Conservation (phyloP, 1,140 invertebrate species). For the Campoletis sonorensis region DNA sequence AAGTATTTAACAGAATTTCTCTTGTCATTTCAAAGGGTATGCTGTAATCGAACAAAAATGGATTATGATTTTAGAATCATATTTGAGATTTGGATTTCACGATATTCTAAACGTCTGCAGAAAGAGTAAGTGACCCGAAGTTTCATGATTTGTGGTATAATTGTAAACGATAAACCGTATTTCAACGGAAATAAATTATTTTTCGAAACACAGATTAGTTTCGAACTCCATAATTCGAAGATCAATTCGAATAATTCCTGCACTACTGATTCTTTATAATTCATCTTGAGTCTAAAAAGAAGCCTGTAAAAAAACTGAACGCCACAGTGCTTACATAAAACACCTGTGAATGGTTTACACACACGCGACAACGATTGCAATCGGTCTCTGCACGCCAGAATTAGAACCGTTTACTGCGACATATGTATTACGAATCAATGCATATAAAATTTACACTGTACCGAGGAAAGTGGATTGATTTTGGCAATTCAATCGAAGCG, state of each 20-base stretch:
- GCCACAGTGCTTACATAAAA: neutral
- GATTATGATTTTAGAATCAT: no score
- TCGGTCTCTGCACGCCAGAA: neutral
- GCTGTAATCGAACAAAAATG: no score
- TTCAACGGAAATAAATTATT: no score
- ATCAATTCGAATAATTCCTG: neutral
- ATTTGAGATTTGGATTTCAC: no score
- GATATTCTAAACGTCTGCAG: no score
- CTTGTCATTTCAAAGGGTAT: no score
- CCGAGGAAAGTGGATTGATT: neutral
- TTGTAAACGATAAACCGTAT: no score
- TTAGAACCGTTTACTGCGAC: constrained; percentile 1
- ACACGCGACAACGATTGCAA: constrained; percentile 3
- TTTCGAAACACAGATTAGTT: no score
- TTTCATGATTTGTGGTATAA: no score
- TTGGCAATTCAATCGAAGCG: neutral
- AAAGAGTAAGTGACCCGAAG: no score
- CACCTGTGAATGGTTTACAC: neutral
- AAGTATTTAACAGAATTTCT: no score
- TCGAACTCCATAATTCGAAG: no score
- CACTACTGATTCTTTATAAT: constrained; percentile 6
- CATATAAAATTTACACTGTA: neutral
- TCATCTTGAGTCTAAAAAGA: neutral
- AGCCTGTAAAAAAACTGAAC: neutral
- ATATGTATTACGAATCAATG: neutral